phyloP scores from a whole-genome alignment of 2,888 invertebrate genomes.

The Thymelicus sylvestris region DNA sequence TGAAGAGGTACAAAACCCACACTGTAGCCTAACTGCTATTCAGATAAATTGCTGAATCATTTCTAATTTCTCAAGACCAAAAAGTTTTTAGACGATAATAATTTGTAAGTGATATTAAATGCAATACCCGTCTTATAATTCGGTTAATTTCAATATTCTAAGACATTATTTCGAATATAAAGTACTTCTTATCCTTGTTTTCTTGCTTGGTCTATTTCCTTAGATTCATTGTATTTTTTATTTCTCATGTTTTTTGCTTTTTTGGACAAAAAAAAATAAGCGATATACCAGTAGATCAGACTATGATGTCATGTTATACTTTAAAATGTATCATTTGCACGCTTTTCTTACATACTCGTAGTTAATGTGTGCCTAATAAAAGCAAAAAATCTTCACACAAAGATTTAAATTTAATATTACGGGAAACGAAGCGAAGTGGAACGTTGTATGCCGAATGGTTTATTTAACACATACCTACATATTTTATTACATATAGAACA shows the following conservation, averaged over 20 bases:
- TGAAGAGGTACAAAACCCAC: too few species aligned
- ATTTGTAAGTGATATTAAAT: too few species aligned
- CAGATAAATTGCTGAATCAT: too few species aligned
- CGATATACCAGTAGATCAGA: neutral
- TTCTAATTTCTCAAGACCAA: too few species aligned
- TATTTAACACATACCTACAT: constrained; percentile 13
- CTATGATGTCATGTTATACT: constrained; percentile 4
- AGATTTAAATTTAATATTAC: constrained; percentile 24
- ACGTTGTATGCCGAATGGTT: constrained; percentile 21
- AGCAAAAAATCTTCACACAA: constrained; percentile 17
- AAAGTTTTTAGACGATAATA: too few species aligned
- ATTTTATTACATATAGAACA: constrained; percentile 38
- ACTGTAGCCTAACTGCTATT: too few species aligned
- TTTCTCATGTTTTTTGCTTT: neutral
- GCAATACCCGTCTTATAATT: too few species aligned
- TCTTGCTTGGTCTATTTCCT: neutral
- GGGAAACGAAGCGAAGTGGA: constrained; percentile 33
- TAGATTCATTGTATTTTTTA: neutral
- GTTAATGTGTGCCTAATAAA: constrained; percentile 12
- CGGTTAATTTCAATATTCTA: too few species aligned
- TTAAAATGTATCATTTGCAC: constrained; percentile 2
- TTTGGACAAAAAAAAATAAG: neutral
- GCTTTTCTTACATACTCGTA: constrained; percentile 15
- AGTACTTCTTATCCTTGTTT: too few species aligned
- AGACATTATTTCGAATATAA: too few species aligned